These are phyloP conservation scores for Xestia rhomboidea DNA, from an alignment of 2,888 invertebrate species.

Conservation along the genomic window DNA sequence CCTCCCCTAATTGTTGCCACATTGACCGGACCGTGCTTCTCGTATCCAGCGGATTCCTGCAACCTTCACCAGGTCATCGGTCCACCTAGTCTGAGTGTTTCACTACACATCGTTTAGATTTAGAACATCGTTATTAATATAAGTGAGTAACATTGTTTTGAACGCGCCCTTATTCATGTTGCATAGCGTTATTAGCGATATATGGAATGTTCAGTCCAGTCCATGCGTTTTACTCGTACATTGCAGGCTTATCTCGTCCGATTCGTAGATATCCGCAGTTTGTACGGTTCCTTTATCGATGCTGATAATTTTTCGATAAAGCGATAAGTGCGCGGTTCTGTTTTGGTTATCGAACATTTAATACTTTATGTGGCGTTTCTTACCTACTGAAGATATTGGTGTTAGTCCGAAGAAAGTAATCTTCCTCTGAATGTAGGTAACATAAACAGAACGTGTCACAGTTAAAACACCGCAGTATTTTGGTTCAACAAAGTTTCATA, in stretches of 20 bases:
- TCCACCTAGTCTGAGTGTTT: constrained; percentile 12
- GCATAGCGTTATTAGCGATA: constrained; percentile 41
- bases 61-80: too few species aligned
- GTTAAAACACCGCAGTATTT: constrained; percentile 38
- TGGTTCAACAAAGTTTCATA: constrained; percentile 49
- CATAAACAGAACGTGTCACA: constrained; percentile 42
- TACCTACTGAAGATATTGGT: constrained; percentile 41
- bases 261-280: constrained; percentile 74
- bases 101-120: constrained; percentile 29
- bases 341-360: constrained; percentile 71
- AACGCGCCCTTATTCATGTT: constrained; percentile 50
- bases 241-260: constrained; percentile 69
- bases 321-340: constrained; percentile 71
- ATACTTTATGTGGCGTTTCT: constrained; percentile 46
- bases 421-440: constrained; percentile 42
- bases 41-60: too few species aligned
- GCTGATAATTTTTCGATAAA: constrained; percentile 75
- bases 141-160: constrained; percentile 42
- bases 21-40: too few species aligned
- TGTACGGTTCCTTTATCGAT: constrained; percentile 77
- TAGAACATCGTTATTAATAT: constrained; percentile 43
- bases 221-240: constrained; percentile 50
- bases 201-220: constrained; percentile 33
- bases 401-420: constrained; percentile 36
- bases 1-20: too few species aligned